These are phyloP conservation scores for Ormyrus thymus DNA, from an alignment of 2,888 invertebrate genomes.

Conservation along the genomic window DNA sequence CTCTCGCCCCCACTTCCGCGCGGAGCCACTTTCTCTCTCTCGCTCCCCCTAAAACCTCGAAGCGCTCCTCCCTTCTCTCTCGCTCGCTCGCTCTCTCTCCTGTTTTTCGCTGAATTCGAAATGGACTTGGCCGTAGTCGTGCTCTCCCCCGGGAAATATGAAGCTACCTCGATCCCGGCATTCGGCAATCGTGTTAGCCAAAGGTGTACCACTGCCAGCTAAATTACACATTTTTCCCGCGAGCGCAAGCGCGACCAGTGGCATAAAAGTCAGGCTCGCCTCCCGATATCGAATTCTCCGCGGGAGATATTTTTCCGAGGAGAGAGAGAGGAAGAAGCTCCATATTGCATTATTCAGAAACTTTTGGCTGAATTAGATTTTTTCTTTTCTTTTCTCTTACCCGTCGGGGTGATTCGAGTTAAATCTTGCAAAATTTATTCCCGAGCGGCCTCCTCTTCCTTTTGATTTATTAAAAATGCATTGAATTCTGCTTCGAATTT, in stretches of 20 bases:
- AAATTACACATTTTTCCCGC: constrained; percentile 41
- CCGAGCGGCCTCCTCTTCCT: too few relatives aligned
- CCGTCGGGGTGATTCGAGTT: too few relatives aligned
- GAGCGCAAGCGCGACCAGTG: neutral
- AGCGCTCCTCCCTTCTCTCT: constrained; percentile 21
- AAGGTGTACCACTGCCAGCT: constrained; percentile 42
- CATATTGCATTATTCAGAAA: neutral
- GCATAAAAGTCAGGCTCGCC: constrained; percentile 32
- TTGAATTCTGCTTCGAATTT: too few relatives aligned
- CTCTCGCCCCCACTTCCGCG: constrained; percentile 1
- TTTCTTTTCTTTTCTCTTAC: too few relatives aligned
- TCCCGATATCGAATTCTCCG: constrained; percentile 39
- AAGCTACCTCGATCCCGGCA: constrained; percentile 49
- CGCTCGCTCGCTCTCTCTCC: constrained; percentile 7
- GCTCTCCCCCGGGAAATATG: constrained; percentile 58
- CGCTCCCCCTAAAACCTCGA: neutral
- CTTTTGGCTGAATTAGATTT: constrained; percentile 1
- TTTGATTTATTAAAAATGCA: too few relatives aligned
- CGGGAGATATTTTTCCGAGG: constrained; percentile 26
- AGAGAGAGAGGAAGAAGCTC: neutral
- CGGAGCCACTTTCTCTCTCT: neutral
- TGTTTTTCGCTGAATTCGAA: constrained; percentile 51
- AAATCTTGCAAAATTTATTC: too few relatives aligned
- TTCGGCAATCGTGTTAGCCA: constrained; percentile 44
- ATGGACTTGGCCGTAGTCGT: constrained; percentile 45